Conservation (phyloP, 2,888 invertebrate genomes). For the Acronicta alni region DNA sequence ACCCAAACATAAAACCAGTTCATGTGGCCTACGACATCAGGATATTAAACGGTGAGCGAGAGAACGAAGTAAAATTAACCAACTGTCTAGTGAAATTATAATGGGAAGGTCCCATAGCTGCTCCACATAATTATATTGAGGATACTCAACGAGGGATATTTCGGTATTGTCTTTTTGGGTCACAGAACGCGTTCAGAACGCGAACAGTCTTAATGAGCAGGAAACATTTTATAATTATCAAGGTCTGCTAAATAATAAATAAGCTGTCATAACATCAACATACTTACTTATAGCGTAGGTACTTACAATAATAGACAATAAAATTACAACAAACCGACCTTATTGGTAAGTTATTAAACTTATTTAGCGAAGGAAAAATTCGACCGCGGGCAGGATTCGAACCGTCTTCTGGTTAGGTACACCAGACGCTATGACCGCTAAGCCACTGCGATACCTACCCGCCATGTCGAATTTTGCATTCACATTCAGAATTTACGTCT, state of each 20-base stretch:
- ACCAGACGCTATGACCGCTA: no score
- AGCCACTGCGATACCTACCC: no score
- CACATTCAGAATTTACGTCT: no score
- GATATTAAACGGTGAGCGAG: conserved; percentile 14
- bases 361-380: no score
- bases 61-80: conserved; percentile 29
- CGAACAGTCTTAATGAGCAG: conserved; percentile 33
- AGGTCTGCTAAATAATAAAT: conserved; percentile 23
- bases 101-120: conserved; percentile 37
- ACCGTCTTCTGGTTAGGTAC: no score
- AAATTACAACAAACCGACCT: background rate
- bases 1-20: conserved; percentile 17
- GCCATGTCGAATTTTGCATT: no score
- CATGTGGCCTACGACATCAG: no score
- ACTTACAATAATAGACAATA: no score
- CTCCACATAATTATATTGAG: conserved; percentile 44
- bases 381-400: no score
- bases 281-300: conserved; percentile 4
- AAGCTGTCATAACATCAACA: conserved; percentile 5
- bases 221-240: conserved; percentile 43
- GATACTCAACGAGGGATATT: conserved; percentile 37
- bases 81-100: conserved; percentile 38
- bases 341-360: no score
- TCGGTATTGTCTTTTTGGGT: conserved; percentile 45
- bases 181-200: conserved; percentile 25